Evolutionary conservation across 1,140 invertebrate genomes (phyloP).

Genomic region (Phenacoccus solenopsis): DNA sequence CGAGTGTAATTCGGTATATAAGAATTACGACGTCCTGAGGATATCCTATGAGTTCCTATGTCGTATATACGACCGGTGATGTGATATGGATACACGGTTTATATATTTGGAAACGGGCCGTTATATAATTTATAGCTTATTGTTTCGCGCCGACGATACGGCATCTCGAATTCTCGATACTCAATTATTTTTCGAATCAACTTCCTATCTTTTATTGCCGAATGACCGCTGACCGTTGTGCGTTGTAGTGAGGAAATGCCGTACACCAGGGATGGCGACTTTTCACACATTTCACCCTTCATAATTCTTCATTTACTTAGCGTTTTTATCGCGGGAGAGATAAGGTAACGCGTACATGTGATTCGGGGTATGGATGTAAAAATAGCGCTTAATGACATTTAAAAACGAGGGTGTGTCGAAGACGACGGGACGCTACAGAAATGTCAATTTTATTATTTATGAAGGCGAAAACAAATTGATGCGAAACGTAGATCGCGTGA

Average conservation of each 20-base stretch:
- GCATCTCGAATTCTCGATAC: background rate
- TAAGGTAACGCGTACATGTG: too few relatives aligned
- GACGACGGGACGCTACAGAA: too few relatives aligned
- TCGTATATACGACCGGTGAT: too few relatives aligned
- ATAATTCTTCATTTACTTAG: too few relatives aligned
- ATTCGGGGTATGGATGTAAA: too few relatives aligned
- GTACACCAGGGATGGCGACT: background rate
- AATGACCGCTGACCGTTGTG: background rate
- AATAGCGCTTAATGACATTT: too few relatives aligned
- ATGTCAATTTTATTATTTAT: too few relatives aligned
- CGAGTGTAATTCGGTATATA: background rate
- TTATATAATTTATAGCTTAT: conserved; percentile 4
- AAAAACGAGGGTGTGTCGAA: too few relatives aligned
- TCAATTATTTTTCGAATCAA: conserved; percentile 3
- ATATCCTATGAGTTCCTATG: background rate
- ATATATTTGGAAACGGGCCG: background rate
- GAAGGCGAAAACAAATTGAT: too few relatives aligned
- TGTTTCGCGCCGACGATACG: background rate
- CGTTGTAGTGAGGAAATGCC: background rate
- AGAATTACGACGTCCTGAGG: conserved; percentile 1
- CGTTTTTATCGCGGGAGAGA: too few relatives aligned
- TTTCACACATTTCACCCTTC: background rate
- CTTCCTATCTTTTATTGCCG: background rate
- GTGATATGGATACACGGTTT: too few relatives aligned
- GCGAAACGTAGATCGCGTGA: too few relatives aligned